Evolutionary conservation across 92 coral and sea anemone genomes (phyloP).

Genomic region (Virgularia gustaviana): DNA sequence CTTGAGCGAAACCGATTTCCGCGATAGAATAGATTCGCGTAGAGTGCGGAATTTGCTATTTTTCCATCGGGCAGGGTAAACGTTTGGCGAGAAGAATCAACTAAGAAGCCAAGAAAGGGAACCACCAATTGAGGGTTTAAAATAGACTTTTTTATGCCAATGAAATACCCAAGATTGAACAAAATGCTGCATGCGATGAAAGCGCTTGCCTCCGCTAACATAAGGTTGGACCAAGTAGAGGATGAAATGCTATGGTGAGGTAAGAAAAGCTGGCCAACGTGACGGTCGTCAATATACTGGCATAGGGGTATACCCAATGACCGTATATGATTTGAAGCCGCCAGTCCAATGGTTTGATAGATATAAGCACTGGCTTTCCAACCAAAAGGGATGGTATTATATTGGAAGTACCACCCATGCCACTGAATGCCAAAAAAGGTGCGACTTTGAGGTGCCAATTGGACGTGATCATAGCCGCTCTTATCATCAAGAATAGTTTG

Average conservation of each 20-base stretch:
- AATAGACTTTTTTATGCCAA: background rate
- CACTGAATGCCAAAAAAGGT: slow-evolving; percentile 50
- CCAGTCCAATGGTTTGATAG: slow-evolving; percentile 45
- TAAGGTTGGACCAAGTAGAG: slow-evolving; percentile 7
- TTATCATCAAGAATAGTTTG: too few relatives aligned
- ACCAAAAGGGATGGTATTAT: slow-evolving; percentile 49
- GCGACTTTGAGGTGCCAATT: slow-evolving; percentile 31
- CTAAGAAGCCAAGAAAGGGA: slow-evolving; percentile 10
- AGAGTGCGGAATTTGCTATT: background rate
- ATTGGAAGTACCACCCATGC: slow-evolving; percentile 47
- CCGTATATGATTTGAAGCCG: slow-evolving; percentile 36
- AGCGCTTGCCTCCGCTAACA: slow-evolving; percentile 48
- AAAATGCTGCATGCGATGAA: background rate
- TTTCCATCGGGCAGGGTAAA: background rate
- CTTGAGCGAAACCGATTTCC: slow-evolving; percentile 27
- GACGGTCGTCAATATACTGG: slow-evolving; percentile 54
- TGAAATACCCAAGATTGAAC: slow-evolving; percentile 8
- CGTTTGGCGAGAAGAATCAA: background rate
- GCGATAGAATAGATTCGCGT: background rate
- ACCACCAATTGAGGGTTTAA: background rate
- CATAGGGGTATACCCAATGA: slow-evolving; percentile 49
- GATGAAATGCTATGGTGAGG: background rate
- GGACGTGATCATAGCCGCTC: slow-evolving; percentile 54
- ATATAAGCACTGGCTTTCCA: slow-evolving; percentile 59
- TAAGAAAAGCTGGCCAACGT: slow-evolving; percentile 24